Base-by-base conservation (phyloP, 2,888 invertebrate species). In the Sicus ferrugineus region DNA sequence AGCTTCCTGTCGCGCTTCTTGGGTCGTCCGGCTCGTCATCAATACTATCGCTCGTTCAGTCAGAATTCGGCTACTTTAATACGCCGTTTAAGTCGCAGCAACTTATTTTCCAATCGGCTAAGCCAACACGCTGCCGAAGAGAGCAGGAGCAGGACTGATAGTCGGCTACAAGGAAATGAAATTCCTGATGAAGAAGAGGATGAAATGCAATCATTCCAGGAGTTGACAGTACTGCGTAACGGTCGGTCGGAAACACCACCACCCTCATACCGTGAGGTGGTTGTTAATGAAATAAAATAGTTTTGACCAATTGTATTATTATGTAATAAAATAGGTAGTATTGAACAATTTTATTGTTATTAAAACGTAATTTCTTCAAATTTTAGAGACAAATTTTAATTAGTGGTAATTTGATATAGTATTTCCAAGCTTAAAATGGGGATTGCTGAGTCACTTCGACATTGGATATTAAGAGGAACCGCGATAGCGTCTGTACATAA, bases 1-100 rank as follows among this genome's bases (percentile, higher is more conserved):
- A 83, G 78, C 61, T 84, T 83, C 63, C 71, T 85, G 2, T 77
- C 80, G n/a, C 77, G 81, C 16, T 77, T 85, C 1, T 84, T 85
- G 59, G 82, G 84, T 3, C 78, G 84, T 0, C 85, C 84, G 26
- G 77, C 82, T 2, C 77, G 85, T 21, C 81, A 78, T 67, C 84
- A 83, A 42, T 83, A 84, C 73, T 83, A 83, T 74, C 80, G 83
- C 19, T 75, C 80, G 0, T 78, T 84, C 14, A 84, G 85, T 77
- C 80, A 81, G 68, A 83, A 83, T 38, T 83, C 85, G 3, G 83
- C 84, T 9, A 80, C 83, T 21, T 73, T 85, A n/a, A 84, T 85
- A 38, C 76, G 85, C 38, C 80, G 84, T 2, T 69, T 85, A 11
- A 85, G 84, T 73, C 83, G 83, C 16, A 85, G 84, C 62, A 85